Evolutionary conservation across 1,140 invertebrate genomes (phyloP).

Genomic region (Trinorchestia longiramus): DNA sequence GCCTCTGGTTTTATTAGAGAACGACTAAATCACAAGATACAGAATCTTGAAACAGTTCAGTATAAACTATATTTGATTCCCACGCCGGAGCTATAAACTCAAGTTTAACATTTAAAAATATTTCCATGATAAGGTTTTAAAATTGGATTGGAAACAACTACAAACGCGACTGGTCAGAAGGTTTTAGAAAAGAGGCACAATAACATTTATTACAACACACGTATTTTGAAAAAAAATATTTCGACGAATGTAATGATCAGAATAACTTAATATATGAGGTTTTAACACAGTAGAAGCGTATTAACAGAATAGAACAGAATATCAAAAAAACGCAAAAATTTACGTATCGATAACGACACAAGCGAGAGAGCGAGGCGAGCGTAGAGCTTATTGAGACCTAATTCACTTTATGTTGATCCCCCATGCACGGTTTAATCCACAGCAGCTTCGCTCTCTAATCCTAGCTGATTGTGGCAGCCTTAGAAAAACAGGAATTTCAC

Average conservation of each 20-base stretch:
- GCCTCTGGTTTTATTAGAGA: too few species aligned
- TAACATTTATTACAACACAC: neutral
- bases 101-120: neutral
- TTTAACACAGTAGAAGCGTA: neutral
- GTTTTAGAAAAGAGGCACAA: neutral
- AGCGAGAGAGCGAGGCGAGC: neutral
- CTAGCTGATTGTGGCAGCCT: conserved; percentile 32
- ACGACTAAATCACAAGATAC: too few species aligned
- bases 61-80: too few species aligned
- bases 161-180: neutral
- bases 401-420: conserved; percentile 15
- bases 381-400: neutral
- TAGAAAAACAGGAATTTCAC: neutral
- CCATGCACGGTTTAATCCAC: conserved; percentile 34
- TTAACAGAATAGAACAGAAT: neutral
- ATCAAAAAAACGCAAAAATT: neutral
- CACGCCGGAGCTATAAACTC: neutral
- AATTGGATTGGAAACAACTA: neutral
- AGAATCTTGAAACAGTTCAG: too few species aligned
- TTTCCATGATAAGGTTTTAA: neutral
- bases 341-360: neutral
- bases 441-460: conserved; percentile 32
- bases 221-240: neutral
- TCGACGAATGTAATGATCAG: neutral
- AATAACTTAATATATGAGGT: neutral